phyloP scores from a whole-genome alignment of 2,888 invertebrate species.

The Kryphioiulus occultus region DNA sequence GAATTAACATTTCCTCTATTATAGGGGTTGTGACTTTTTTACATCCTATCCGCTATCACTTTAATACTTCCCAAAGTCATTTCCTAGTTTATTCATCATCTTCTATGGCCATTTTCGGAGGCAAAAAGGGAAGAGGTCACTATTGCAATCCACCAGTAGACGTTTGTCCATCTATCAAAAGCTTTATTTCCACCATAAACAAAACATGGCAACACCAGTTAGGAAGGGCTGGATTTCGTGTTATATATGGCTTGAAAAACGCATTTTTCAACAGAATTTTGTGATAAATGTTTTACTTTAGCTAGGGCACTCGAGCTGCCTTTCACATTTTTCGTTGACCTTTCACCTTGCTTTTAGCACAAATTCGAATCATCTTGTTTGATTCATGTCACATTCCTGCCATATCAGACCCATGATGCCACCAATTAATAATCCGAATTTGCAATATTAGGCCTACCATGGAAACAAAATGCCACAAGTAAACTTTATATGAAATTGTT shows the following conservation, averaged over 20 bases:
- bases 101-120: neutral
- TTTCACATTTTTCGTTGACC: neutral
- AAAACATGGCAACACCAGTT: neutral
- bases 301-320: neutral
- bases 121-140: neutral
- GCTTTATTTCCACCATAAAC: conserved; percentile 12
- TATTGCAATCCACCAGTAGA: neutral
- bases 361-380: too few species aligned
- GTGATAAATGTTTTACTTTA: neutral
- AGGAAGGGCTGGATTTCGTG: neutral
- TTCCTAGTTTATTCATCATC: conserved; percentile 26
- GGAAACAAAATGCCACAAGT: too few species aligned
- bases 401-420: too few species aligned
- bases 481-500: too few species aligned
- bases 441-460: too few species aligned
- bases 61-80: conserved; percentile 9
- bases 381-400: too few species aligned
- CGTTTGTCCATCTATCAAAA: neutral
- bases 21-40: neutral
- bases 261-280: neutral
- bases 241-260: neutral
- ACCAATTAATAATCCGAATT: too few species aligned
- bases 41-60: neutral
- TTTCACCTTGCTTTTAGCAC: too few species aligned
- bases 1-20: neutral